Percentiles rank a stretch among this genome's conserved stretches.
These are phyloP conservation scores for Polypterus senegalus DNA, from an alignment of 2,113 vertebrate species.

Conservation along the genomic window DNA sequence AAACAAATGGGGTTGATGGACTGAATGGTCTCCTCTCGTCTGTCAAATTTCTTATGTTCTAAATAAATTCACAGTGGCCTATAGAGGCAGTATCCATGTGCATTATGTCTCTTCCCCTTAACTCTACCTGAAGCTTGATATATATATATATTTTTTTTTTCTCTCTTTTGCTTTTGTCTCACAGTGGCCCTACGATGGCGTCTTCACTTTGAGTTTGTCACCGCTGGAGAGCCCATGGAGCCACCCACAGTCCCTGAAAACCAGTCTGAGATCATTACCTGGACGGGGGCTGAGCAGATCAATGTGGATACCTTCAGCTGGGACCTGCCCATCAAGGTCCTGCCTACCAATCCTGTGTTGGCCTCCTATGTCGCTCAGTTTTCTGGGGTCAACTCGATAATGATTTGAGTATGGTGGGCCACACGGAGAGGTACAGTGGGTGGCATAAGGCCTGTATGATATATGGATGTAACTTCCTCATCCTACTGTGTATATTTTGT, in stretches of 20 bases:
- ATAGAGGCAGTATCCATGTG: too few relatives aligned
- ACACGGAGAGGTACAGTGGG: too few relatives aligned
- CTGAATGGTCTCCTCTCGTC: too few relatives aligned
- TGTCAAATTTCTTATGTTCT: too few relatives aligned
- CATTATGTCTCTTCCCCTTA: too few relatives aligned
- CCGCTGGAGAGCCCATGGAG: conserved; percentile 62
- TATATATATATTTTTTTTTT: conserved; percentile 9
- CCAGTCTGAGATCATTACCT: conserved; percentile 67
- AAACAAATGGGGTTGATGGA: too few relatives aligned
- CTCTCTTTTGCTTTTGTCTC: background rate
- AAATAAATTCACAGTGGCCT: too few relatives aligned
- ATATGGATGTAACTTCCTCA: too few relatives aligned
- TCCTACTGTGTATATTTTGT: too few relatives aligned
- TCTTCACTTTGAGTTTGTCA: conserved; percentile 91
- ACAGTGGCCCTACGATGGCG: conserved; percentile 71
- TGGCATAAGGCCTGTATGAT: too few relatives aligned
- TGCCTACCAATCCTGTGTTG: conserved; percentile 84
- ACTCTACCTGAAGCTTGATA: too few relatives aligned
- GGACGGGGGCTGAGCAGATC: conserved; percentile 78
- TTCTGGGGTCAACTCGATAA: conserved; percentile 75
- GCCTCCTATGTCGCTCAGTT: conserved; percentile 81
- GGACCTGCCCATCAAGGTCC: conserved; percentile 90
- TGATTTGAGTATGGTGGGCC: conserved; percentile 51
- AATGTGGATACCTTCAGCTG: conserved; percentile 96
- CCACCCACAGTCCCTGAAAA: conserved; percentile 61